phyloP scores from a whole-genome alignment of 2,113 vertebrate genomes.

The Macheiramphus alcinus region DNA sequence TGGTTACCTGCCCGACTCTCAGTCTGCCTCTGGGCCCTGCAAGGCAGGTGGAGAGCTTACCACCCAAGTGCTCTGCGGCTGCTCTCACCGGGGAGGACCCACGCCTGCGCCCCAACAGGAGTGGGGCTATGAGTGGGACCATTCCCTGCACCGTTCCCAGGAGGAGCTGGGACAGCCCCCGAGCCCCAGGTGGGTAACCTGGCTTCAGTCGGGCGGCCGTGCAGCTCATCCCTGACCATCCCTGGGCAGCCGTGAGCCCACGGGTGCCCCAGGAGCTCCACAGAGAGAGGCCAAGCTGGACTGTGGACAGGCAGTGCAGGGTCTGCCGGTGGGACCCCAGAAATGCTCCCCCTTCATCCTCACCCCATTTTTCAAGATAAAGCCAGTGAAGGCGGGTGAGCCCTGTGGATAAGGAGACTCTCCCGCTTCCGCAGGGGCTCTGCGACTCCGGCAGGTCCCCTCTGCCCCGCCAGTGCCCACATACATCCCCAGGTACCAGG shows the following conservation, averaged over 20 bases:
- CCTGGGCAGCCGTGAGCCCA: too few relatives aligned
- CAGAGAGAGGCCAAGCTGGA: not conserved
- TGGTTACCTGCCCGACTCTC: not conserved
- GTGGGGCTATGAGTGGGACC: not conserved
- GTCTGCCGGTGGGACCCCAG: accelerated
- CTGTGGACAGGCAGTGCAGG: not conserved
- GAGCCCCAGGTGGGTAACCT: not conserved
- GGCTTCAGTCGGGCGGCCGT: accelerated
- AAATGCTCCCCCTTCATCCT: not conserved
- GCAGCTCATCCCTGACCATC: too few relatives aligned
- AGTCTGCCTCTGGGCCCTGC: not conserved
- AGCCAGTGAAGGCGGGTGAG: accelerated
- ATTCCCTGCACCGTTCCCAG: accelerated
- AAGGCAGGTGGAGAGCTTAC: too few relatives aligned
- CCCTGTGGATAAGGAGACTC: accelerated
- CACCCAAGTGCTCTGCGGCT: not conserved
- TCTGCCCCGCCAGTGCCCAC: accelerated
- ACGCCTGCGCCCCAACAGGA: accelerated
- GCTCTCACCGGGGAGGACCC: too few relatives aligned
- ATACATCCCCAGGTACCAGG: accelerated
- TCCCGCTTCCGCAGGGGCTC: not conserved
- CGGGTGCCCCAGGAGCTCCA: not conserved
- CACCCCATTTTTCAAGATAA: not conserved
- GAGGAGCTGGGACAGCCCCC: not conserved
- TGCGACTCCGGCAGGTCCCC: not conserved